These are phyloP conservation scores for Amyelois transitella DNA, from an alignment of 1,140 invertebrate species.

Conservation along the genomic window DNA sequence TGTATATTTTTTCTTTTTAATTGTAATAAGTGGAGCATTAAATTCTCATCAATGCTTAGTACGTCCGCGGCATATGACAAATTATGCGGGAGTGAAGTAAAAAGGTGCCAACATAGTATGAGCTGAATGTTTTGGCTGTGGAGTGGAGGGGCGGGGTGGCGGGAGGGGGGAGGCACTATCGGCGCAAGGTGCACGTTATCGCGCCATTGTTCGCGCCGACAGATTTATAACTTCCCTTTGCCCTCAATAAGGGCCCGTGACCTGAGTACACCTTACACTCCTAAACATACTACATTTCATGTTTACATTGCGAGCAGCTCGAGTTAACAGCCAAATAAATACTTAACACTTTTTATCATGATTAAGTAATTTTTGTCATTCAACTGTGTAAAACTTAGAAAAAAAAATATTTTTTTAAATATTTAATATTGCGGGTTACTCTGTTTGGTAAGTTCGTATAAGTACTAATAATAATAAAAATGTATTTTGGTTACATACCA, in stretches of 20 bases:
- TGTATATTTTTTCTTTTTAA: no score
- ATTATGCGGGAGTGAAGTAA: neutral
- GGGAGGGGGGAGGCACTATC: conserved; percentile 7
- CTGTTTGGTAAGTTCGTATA: no score
- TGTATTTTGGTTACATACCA: neutral
- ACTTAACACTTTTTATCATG: no score
- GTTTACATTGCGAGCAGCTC: neutral
- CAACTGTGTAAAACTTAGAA: no score
- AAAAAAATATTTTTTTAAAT: no score
- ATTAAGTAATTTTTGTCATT: no score
- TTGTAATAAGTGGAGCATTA: no score
- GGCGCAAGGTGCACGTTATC: conserved; percentile 65
- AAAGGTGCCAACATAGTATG: neutral
- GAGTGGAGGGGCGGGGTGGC: neutral
- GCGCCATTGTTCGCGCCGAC: conserved; percentile 66
- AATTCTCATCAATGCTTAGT: neutral
- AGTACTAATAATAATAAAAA: no score
- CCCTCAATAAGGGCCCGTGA: conserved; percentile 69
- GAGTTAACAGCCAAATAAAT: neutral
- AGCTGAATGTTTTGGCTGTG: conserved; percentile 17
- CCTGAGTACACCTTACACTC: conserved; percentile 44
- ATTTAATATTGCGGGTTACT: neutral
- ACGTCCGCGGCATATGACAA: neutral
- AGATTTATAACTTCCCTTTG: conserved; percentile 73
- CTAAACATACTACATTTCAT: conserved; percentile 28